These are phyloP conservation scores for Tachina lurida DNA, from an alignment of 2,888 invertebrate species.

Conservation along the genomic window DNA sequence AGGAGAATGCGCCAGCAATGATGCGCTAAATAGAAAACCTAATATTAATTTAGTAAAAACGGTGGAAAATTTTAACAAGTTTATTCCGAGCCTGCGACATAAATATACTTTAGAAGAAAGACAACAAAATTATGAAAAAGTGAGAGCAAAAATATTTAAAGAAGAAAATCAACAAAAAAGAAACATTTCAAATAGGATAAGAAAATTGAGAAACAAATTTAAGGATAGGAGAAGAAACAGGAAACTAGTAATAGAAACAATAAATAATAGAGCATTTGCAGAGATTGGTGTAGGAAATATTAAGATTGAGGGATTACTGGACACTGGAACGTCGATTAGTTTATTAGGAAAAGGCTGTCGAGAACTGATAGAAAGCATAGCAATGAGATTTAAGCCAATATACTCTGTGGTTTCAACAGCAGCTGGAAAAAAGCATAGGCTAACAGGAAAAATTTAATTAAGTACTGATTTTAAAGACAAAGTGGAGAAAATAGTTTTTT, in stretches of 20 bases:
- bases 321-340: constrained; percentile 15
- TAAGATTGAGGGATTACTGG: constrained; percentile 14
- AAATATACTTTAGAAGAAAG: background rate
- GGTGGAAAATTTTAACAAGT: constrained; percentile 7
- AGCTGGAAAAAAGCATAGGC: background rate
- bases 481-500: background rate
- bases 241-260: background rate
- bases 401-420: constrained; percentile 19
- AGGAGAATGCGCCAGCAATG: background rate
- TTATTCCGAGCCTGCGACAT: background rate
- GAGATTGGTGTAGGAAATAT: background rate
- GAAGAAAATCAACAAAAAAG: background rate
- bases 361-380: constrained; percentile 26
- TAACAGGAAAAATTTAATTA: background rate
- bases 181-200: background rate
- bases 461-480: background rate
- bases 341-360: constrained; percentile 36
- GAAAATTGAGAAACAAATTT: background rate
- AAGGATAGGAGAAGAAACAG: background rate
- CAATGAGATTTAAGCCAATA: background rate
- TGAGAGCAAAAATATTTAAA: constrained; percentile 7
- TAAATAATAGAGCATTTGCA: constrained; percentile 12
- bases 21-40: background rate
- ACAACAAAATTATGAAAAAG: background rate
- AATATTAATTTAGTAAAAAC: background rate